Evolutionary conservation across 1,140 invertebrate genomes (phyloP).

Genomic region (Drosophila kohkoa): DNA sequence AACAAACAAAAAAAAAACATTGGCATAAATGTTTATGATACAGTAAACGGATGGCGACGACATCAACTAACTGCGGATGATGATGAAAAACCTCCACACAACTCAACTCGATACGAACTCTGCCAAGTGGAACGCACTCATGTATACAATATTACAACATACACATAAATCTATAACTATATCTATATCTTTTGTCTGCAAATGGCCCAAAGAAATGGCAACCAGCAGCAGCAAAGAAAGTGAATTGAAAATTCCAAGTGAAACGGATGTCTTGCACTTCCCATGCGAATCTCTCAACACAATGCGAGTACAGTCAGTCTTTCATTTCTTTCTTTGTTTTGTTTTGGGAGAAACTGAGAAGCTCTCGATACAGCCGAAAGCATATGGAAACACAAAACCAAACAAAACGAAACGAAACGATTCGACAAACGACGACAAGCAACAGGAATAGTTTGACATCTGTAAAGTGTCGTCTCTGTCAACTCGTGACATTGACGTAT

Average conservation of each 20-base stretch:
- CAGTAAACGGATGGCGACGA: conserved; percentile 65
- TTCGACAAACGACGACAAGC: conserved; percentile 35
- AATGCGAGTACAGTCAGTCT: conserved; percentile 3
- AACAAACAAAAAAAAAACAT: conserved; percentile 49
- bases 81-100: conserved; percentile 54
- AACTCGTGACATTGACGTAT: conserved; percentile 71
- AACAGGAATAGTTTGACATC: conserved; percentile 47
- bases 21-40: conserved; percentile 76
- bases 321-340: conserved; percentile 33
- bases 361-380: conserved; percentile 28
- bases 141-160: conserved; percentile 8
- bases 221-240: conserved; percentile 57
- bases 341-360: conserved; percentile 34
- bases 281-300: conserved; percentile 20
- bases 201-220: conserved; percentile 24
- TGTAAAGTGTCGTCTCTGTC: conserved; percentile 74
- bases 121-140: conserved; percentile 66
- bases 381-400: conserved; percentile 32
- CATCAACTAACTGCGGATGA: conserved; percentile 44
- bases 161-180: conserved; percentile 34
- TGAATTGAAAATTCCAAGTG: conserved; percentile 71
- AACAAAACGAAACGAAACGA: background rate
- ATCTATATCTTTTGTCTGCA: conserved; percentile 59
- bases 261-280: conserved; percentile 68
- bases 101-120: conserved; percentile 9